Conservation (phyloP, 1,140 invertebrate species). For the Drosophila pachea region DNA sequence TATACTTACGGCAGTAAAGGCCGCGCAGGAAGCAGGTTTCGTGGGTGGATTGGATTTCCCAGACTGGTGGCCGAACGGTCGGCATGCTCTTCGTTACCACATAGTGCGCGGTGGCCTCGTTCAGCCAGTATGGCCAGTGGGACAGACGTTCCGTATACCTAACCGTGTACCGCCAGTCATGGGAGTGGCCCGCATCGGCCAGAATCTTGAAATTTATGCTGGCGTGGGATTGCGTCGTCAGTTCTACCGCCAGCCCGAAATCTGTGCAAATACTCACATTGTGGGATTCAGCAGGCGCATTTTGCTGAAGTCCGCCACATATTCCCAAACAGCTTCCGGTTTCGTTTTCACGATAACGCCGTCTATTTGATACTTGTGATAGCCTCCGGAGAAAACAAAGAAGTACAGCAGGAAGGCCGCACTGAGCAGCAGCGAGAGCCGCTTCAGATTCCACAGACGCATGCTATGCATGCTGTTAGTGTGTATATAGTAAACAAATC, state of each 20-base stretch:
- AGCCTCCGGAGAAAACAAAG: conserved; percentile 66
- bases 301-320: conserved; percentile 86
- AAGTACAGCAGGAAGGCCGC: conserved; percentile 52
- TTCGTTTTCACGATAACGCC: conserved; percentile 80
- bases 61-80: conserved; percentile 73
- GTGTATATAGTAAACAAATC: conserved; percentile 62
- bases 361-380: conserved; percentile 77
- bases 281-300: conserved; percentile 85
- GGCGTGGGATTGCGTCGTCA: conserved; percentile 32
- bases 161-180: conserved; percentile 86
- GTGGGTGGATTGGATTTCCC: conserved; percentile 83
- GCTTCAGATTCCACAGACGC: conserved; percentile 69
- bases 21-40: conserved; percentile 82
- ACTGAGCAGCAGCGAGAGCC: conserved; percentile 43
- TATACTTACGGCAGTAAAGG: conserved; percentile 82
- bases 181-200: conserved; percentile 83
- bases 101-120: conserved; percentile 81
- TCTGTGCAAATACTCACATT: conserved; percentile 80
- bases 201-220: conserved; percentile 83
- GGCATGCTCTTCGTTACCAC: conserved; percentile 80
- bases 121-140: conserved; percentile 82
- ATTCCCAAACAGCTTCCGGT: conserved; percentile 85
- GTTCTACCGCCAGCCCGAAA: neutral
- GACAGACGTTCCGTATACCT: conserved; percentile 84
- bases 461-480: conserved; percentile 44